These are phyloP conservation scores for Gasterosteus aculeatus DNA, from an alignment of 2,113 vertebrate species.

Conservation along the genomic window DNA sequence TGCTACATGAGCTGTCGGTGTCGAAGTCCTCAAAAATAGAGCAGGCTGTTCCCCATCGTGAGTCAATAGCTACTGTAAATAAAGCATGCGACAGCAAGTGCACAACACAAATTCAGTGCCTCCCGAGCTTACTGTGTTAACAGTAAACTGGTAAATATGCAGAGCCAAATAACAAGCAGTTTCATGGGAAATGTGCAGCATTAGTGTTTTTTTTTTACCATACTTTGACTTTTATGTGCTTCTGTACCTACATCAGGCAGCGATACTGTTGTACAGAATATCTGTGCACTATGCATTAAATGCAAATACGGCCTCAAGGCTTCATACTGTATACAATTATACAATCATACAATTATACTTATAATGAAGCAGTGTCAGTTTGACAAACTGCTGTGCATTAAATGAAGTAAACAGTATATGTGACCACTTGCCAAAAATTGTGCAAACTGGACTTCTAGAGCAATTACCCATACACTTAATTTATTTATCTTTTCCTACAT, in stretches of 20 bases:
- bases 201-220: too few species aligned
- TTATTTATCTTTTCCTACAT: slow-evolving; percentile 31
- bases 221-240: background rate
- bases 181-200: background rate
- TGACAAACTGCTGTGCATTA: slow-evolving; percentile 21
- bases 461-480: slow-evolving; percentile 24
- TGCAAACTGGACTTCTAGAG: slow-evolving; percentile 15
- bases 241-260: background rate
- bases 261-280: slow-evolving; percentile 1
- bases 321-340: background rate
- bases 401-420: slow-evolving; percentile 32
- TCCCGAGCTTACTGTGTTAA: background rate
- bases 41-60: background rate
- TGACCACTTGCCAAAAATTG: slow-evolving; percentile 12
- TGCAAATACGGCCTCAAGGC: background rate
- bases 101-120: background rate
- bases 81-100: background rate
- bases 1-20: background rate
- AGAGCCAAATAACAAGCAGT: background rate
- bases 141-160: background rate
- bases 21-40: background rate
- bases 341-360: background rate
- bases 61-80: background rate
- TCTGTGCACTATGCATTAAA: slow-evolving; percentile 1
- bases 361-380: slow-evolving; percentile 9